A percentile compares a stretch with the other conserved stretches of the same genome.
These are phyloP conservation scores for Palloptera scutellata DNA, from an alignment of 2,888 invertebrate genomes.

Conservation along the genomic window DNA sequence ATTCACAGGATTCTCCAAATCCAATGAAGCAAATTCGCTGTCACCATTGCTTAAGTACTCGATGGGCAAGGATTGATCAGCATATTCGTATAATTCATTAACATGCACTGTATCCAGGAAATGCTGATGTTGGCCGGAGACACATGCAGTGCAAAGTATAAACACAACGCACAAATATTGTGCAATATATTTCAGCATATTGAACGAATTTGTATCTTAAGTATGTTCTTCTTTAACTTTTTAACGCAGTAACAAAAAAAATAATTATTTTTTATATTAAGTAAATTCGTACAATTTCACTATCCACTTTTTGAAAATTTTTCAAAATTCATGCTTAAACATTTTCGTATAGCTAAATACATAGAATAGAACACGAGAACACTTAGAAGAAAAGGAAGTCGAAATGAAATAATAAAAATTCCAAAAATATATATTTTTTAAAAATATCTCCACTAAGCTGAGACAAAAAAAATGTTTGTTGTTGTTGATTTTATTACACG, in stretches of 20 bases:
- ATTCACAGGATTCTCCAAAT: constrained; percentile 69
- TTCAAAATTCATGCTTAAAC: constrained; percentile 23
- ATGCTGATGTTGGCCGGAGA: constrained; percentile 51
- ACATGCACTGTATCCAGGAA: constrained; percentile 54
- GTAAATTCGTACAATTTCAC: constrained; percentile 17
- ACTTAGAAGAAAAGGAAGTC: constrained; percentile 11
- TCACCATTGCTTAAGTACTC: constrained; percentile 56
- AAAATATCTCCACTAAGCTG: constrained; percentile 51
- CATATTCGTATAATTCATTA: constrained; percentile 54
- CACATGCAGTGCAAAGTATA: constrained; percentile 37
- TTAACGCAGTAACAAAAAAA: constrained; percentile 30
- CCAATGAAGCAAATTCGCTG: constrained; percentile 55
- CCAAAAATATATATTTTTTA: constrained; percentile 57
- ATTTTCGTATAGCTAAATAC: constrained; percentile 11
- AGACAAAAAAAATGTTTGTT: constrained; percentile 23
- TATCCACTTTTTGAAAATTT: constrained; percentile 1
- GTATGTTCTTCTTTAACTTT: constrained; percentile 13
- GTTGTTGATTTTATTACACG: constrained; percentile 20
- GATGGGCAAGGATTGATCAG: constrained; percentile 42
- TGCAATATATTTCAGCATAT: constrained; percentile 39
- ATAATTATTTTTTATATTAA: constrained; percentile 25
- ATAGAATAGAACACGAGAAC: constrained; percentile 12
- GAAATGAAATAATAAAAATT: constrained; percentile 34
- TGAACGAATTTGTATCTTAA: constrained; percentile 26
- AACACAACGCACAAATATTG: constrained; percentile 48